A percentile compares a stretch with the other conserved stretches of the same genome.
Evolutionary conservation across 2,888 invertebrate species (phyloP).

Genomic region (Epinotia nisella): DNA sequence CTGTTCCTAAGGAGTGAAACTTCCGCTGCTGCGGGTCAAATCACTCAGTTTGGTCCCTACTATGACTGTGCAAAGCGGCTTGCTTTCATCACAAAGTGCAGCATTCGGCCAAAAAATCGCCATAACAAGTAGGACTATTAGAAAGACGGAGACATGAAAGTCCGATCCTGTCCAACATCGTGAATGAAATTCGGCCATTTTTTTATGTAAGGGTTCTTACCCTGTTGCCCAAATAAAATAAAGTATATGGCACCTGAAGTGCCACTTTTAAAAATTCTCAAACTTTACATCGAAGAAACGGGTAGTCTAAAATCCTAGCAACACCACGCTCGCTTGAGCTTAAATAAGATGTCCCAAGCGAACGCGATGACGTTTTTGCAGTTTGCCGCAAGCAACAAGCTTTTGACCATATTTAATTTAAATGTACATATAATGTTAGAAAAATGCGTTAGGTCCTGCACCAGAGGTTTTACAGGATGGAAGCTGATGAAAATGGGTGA

Average conservation of each 20-base stretch:
- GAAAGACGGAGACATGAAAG: neutral
- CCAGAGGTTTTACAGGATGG: too few species aligned
- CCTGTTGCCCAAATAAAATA: neutral
- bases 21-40: too few species aligned
- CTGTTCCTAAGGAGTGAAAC: too few species aligned
- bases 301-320: constrained; percentile 59
- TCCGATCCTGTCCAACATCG: neutral
- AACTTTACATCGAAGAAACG: constrained; percentile 54
- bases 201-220: neutral
- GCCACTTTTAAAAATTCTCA: neutral
- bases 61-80: too few species aligned
- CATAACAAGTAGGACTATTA: too few species aligned
- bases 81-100: too few species aligned
- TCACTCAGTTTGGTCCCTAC: too few species aligned
- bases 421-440: too few species aligned
- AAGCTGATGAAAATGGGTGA: too few species aligned
- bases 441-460: too few species aligned
- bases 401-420: neutral
- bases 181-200: neutral
- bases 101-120: too few species aligned
- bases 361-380: constrained; percentile 59
- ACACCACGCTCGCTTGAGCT: constrained; percentile 67
- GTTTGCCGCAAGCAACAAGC: constrained; percentile 48
- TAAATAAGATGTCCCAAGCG: constrained; percentile 70
- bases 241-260: neutral